Evolutionary conservation across 2,797 vertebrate genomes (phyloP).

Genomic region (Syncerus caffer): DNA sequence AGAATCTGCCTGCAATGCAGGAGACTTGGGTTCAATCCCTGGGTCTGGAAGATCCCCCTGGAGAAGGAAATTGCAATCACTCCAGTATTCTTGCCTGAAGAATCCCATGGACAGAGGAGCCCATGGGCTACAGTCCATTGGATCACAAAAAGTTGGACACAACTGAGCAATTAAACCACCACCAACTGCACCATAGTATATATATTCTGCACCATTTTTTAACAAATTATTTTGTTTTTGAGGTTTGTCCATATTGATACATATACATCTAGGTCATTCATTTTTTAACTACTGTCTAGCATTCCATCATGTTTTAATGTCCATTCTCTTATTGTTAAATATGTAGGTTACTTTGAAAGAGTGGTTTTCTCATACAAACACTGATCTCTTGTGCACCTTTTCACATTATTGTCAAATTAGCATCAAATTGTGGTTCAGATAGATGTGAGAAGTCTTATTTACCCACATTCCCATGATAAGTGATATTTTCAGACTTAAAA

Average conservation of each 20-base stretch:
- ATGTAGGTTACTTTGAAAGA: neutral
- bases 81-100: neutral
- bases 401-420: neutral
- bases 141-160: neutral
- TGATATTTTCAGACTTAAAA: constrained; percentile 38
- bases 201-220: neutral
- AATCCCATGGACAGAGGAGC: neutral
- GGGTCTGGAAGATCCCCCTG: neutral
- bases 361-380: neutral
- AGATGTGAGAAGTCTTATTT: constrained; percentile 28
- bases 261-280: neutral
- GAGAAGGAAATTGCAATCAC: neutral
- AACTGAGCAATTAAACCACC: neutral
- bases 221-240: neutral
- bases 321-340: neutral
- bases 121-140: neutral
- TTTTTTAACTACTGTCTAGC: neutral
- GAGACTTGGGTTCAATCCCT: neutral
- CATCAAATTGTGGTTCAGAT: neutral
- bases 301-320: neutral
- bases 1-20: neutral
- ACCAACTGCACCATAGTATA: neutral
- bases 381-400: neutral
- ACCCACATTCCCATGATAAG: neutral
- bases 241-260: neutral